These are phyloP conservation scores for Eulithis prunata DNA, from an alignment of 2,888 invertebrate species.

Conservation along the genomic window DNA sequence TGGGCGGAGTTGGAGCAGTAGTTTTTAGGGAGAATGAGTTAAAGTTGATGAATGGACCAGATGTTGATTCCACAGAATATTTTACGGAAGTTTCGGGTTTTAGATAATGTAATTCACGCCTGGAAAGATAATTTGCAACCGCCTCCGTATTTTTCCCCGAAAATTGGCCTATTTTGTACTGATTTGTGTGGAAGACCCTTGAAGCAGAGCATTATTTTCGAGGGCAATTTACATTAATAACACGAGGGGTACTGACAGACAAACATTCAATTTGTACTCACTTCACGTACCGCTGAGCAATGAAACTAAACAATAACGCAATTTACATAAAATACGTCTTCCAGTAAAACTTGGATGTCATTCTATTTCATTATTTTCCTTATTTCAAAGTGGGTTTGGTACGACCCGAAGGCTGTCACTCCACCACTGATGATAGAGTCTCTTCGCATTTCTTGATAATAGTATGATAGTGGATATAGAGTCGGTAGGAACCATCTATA, in stretches of 20 bases:
- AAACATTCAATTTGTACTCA: slow-evolving; percentile 42
- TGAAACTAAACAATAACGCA: slow-evolving; percentile 52
- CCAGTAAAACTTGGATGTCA: slow-evolving; percentile 55
- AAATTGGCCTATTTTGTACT: background rate
- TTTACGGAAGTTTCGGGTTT: slow-evolving; percentile 7
- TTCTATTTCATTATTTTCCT: slow-evolving; percentile 56
- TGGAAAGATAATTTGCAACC: slow-evolving; percentile 3
- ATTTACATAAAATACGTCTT: slow-evolving; percentile 61
- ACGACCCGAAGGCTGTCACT: slow-evolving; percentile 50
- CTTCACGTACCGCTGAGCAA: slow-evolving; percentile 46
- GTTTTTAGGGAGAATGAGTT: slow-evolving; percentile 29
- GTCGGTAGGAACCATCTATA: background rate
- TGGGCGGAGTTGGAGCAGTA: slow-evolving; percentile 22
- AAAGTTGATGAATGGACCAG: slow-evolving; percentile 25
- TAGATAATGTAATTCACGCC: slow-evolving; percentile 1
- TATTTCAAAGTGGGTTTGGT: slow-evolving; percentile 57
- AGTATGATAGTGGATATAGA: background rate
- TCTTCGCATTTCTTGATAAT: slow-evolving; percentile 1
- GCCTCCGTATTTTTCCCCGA: background rate
- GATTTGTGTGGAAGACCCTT: slow-evolving; percentile 21
- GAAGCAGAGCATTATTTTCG: slow-evolving; percentile 32
- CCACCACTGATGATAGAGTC: slow-evolving; percentile 11
- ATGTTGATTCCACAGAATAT: slow-evolving; percentile 20
- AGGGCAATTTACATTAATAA: slow-evolving; percentile 39
- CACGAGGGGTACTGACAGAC: slow-evolving; percentile 38